Evolutionary conservation across 2,888 invertebrate genomes (phyloP), one percentile per base, ranked within the genome.

Genomic region (Plebejus anna): DNA sequence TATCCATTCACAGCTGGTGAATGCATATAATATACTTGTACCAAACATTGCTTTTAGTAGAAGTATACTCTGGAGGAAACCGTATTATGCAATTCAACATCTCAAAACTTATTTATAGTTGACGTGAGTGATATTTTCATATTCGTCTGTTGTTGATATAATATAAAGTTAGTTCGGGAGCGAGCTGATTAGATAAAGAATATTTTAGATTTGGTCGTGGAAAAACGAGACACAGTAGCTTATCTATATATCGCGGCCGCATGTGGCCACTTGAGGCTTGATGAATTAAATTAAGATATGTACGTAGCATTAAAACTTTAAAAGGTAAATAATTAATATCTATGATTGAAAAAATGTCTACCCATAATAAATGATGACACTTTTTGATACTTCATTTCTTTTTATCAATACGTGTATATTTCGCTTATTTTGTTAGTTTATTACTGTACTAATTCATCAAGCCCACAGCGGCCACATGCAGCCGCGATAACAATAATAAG

Each of bases 11-110:
- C 16, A 73, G 73, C 73, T 28, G 55, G 28, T 73, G 73, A 73
- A 73, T 73, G 16, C 73, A 55, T 55, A 73, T 73, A 55, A 55
- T 72, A 72, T 51, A 72, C 72, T 51, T 73, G 73, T 73, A 73
- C 55, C 51, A 72, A 72, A 55, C 73, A 73, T 73, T 73, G 73
- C 73, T 73, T 73, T 73, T 73, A 73, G 73, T 51, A 47, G 51
- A 73, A 73, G 51, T 73, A 73, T 73, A 73, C 73, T 73, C 73
- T 11, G 73, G 51, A 73, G 73, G 28, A 55, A 73, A 55, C 51
- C 28, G 13, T 73, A 73, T 72, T 72, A 72, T 73, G 42, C 51
- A 36, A 73, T 73, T 73, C 55, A 55, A 73, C 73, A 73, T 73
- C 51, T 55, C 73, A 73, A 73, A 73, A 73, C 36, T 73, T 73